Evolutionary conservation across 2,113 vertebrate species (phyloP), one percentile per base, ranked within the genome.

Genomic region (Neodontobutis hainanensis): DNA sequence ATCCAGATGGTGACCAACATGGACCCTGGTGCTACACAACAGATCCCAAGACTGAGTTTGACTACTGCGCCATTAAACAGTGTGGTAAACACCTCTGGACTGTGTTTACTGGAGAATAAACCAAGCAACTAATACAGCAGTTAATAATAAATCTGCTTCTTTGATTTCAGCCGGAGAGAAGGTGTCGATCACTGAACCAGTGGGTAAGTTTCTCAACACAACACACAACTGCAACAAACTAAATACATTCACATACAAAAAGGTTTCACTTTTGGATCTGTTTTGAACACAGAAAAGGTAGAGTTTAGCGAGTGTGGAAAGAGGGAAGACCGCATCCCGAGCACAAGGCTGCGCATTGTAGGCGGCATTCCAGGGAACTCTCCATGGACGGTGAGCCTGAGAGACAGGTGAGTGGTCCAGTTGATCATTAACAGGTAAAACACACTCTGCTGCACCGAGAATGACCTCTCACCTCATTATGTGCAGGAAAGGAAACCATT

Each of bases 11-110:
- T 0, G 97, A 99, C 56, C 95, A 92, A 73, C 96, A 99, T 0
- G 97, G 97, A 11, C 97, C 96, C 65, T 98, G 97, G 97, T 99
- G 97, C 87, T 97, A 99, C 85, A 99, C 97, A 56, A 94, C 87
- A 0, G 95, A 98, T 74, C 94, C 94, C 1, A 94, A 90, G 36
- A 97, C 94, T 0, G 94, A 95, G 27, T 99, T 98, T 16, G 97
- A 99, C 90, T 99, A 99, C 87, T 99, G 97, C 0, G 95, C 96
- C 11, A 93, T 99, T 78, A 93, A 91, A 53, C 94, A 94, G 60
- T 99, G 97, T 38, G 90, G 96, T 96, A 85, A 87, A 85, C 36
- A 6, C 35, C 47, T 58, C 7, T 15, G 6, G 45, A 34, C 19
- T 45, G 11, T 47, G 19, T 52, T 65, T 36, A 44, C 56, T 43